A percentile compares a stretch with the other conserved stretches of the same genome.
Evolutionary conservation across 2,113 vertebrate genomes (phyloP).

Genomic region (Semnornis frantzii): DNA sequence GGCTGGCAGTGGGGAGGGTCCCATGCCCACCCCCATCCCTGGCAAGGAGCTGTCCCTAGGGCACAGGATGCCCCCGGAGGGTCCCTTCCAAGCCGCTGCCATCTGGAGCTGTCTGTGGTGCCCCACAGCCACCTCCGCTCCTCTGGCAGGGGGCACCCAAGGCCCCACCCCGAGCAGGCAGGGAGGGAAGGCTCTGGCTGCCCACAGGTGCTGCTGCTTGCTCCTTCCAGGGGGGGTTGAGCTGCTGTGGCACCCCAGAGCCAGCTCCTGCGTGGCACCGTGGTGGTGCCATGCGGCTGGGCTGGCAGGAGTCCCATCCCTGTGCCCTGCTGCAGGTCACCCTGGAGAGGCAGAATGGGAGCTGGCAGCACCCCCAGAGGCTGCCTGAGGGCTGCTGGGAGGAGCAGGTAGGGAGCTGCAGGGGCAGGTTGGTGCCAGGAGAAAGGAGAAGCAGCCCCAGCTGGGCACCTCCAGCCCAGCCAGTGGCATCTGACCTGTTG

Average conservation of each 20-base stretch:
- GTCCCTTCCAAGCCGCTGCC: too few species aligned
- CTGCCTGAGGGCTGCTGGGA: background rate
- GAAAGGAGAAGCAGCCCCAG: accelerated
- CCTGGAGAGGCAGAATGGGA: conserved; percentile 67
- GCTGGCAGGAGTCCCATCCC: background rate
- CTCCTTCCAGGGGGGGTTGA: too few species aligned
- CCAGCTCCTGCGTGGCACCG: background rate
- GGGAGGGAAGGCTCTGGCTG: background rate
- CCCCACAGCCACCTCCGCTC: background rate
- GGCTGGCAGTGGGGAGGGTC: too few species aligned
- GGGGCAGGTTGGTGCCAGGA: accelerated
- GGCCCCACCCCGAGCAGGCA: background rate
- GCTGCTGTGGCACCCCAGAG: background rate
- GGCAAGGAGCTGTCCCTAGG: too few species aligned
- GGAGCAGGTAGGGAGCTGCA: conserved; percentile 8
- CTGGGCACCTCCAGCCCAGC: background rate
- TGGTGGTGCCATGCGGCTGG: background rate
- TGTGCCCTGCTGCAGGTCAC: conserved; percentile 2
- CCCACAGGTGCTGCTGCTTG: background rate
- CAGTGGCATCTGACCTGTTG: background rate
- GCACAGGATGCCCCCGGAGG: too few species aligned
- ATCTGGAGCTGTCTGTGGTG: background rate
- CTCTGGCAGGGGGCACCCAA: background rate
- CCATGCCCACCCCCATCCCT: too few species aligned
- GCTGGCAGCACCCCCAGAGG: background rate